Percentiles rank a stretch among this genome's conserved stretches.
Evolutionary conservation across 2,113 vertebrate genomes (phyloP).

Genomic region (Anolis carolinensis): DNA sequence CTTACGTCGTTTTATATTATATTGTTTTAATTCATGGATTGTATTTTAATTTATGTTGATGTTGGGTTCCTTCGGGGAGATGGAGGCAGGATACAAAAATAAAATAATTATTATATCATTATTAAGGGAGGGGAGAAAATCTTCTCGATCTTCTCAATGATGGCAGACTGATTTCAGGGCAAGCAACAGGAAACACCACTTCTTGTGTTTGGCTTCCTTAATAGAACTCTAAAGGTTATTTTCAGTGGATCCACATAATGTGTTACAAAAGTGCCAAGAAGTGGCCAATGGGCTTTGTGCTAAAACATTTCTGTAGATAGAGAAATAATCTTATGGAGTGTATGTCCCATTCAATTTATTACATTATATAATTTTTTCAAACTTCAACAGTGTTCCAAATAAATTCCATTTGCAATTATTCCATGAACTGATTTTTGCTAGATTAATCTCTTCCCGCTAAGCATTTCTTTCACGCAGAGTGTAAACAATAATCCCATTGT

Average conservation of each 20-base stretch:
- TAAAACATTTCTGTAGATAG: neutral
- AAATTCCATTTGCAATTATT: conserved; percentile 24
- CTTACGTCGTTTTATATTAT: no score
- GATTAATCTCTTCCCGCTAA: conserved; percentile 61
- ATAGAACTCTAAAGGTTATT: neutral
- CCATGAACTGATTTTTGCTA: conserved; percentile 54
- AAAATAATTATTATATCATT: no score
- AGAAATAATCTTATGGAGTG: neutral
- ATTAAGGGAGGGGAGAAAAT: no score
- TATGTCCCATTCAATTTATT: neutral
- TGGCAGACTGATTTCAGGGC: no score
- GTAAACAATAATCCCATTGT: conserved; percentile 48
- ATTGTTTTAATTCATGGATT: no score
- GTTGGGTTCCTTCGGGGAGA: no score
- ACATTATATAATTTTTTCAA: conserved; percentile 5
- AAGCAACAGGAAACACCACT: no score
- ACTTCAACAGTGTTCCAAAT: conserved; percentile 18
- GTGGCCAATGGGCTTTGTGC: neutral
- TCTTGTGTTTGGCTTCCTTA: neutral
- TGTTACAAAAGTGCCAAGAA: neutral
- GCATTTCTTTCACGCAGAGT: conserved; percentile 37
- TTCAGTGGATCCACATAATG: neutral
- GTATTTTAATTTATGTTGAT: no score
- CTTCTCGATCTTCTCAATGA: no score
- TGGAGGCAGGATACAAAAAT: no score